phyloP scores from a whole-genome alignment of 2,888 invertebrate species.

The Clostera curtula region DNA sequence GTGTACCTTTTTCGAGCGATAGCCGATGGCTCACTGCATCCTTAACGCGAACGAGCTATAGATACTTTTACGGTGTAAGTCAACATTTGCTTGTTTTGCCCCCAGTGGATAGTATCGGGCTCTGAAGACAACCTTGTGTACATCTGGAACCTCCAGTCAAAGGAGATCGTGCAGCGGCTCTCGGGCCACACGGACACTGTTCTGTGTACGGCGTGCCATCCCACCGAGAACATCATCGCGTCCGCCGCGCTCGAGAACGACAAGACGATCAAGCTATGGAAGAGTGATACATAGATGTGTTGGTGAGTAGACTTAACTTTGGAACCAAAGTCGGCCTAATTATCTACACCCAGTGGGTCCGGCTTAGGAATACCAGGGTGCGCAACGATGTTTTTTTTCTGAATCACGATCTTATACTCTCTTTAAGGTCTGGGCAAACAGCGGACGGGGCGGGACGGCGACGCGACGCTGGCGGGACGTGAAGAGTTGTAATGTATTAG shows the following conservation, averaged over 20 bases:
- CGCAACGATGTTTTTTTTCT: too few species aligned
- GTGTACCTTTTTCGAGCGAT: too few species aligned
- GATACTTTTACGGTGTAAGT: too few species aligned
- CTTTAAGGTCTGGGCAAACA: too few species aligned
- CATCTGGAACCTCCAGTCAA: conserved; percentile 99
- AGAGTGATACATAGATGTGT: conserved; percentile 88
- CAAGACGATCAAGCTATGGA: conserved; percentile 99
- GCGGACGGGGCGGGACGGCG: too few species aligned
- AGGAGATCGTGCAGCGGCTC: conserved; percentile 98
- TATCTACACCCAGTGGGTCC: too few species aligned
- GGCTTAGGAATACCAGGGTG: too few species aligned
- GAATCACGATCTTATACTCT: too few species aligned
- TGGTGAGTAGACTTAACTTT: conserved; percentile 25
- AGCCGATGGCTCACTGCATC: too few species aligned
- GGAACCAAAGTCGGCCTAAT: conserved; percentile 3
- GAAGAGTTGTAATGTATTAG: too few species aligned
- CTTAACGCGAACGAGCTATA: too few species aligned
- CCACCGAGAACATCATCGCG: conserved; percentile 99
- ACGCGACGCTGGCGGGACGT: too few species aligned
- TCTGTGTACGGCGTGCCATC: conserved; percentile 98
- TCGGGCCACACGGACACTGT: conserved; percentile 98
- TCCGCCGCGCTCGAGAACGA: conserved; percentile 99
- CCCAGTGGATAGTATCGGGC: conserved; percentile 99
- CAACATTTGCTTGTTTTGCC: conserved; percentile 14
- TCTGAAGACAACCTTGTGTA: conserved; percentile 99